Evolutionary conservation across 1,140 invertebrate species (phyloP).

Genomic region (Drosophila sproati): DNA sequence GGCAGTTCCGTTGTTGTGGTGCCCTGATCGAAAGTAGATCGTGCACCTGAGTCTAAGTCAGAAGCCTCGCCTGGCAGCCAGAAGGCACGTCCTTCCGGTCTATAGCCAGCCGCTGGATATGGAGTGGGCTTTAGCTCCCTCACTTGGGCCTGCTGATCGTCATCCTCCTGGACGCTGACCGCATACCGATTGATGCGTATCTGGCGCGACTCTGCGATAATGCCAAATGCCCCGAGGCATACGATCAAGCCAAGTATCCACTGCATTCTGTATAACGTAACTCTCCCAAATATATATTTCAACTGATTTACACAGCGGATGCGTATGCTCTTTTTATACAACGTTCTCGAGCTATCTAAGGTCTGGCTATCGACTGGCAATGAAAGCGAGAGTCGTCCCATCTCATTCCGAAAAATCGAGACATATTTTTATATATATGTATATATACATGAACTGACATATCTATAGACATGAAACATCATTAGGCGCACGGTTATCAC

Average conservation of each 20-base stretch:
- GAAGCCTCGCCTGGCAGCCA: conserved; percentile 62
- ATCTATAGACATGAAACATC: conserved; percentile 41
- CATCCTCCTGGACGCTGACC: conserved; percentile 68
- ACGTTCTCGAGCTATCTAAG: conserved; percentile 59
- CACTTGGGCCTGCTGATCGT: conserved; percentile 41
- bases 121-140: conserved; percentile 50
- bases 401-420: conserved; percentile 18
- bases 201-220: conserved; percentile 55
- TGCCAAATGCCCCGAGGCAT: conserved; percentile 31
- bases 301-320: conserved; percentile 58
- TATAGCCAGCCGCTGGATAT: conserved; percentile 66
- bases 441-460: too few relatives aligned
- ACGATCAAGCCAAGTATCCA: conserved; percentile 37
- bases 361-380: conserved; percentile 27
- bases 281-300: conserved; percentile 29
- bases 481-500: conserved; percentile 73
- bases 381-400: conserved; percentile 67
- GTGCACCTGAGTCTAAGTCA: background rate
- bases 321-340: conserved; percentile 63
- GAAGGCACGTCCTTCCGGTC: conserved; percentile 64
- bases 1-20: conserved; percentile 60
- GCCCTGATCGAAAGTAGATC: conserved; percentile 10
- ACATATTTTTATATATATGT: background rate
- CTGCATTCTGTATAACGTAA: conserved; percentile 54
- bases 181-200: conserved; percentile 75